These are phyloP conservation scores for Aurelia sp. DNA, from an alignment of 30 jellyfish, hydroid and myxozoan species.

Conservation along the genomic window DNA sequence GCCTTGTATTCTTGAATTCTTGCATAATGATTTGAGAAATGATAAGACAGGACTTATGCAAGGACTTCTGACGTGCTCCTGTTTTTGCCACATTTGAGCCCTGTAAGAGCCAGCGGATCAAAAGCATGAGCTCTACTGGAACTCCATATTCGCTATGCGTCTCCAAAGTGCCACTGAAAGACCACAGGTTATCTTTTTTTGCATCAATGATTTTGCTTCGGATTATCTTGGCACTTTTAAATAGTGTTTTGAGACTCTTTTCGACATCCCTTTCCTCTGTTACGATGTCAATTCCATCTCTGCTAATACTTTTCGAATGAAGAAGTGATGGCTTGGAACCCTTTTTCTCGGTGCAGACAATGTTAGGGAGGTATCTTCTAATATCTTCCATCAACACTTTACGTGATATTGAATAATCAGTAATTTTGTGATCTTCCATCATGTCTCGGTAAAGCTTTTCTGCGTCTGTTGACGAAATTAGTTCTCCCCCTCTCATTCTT, in stretches of 20 bases:
- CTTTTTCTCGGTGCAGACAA: neutral
- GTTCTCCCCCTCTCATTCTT: too few species aligned
- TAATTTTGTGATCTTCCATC: too few species aligned
- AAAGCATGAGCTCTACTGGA: conserved; percentile 5
- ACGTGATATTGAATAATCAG: too few species aligned
- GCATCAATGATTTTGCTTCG: neutral
- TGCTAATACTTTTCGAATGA: neutral
- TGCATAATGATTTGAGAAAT: neutral
- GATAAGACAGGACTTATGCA: neutral
- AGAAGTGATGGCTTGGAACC: neutral
- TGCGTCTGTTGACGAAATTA: too few species aligned
- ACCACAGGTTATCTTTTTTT: neutral
- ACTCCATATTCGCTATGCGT: neutral
- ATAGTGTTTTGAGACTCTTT: neutral
- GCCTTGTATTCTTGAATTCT: conserved; percentile 5
- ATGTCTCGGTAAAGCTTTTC: too few species aligned
- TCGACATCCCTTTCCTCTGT: conserved; percentile 2
- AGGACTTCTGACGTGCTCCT: conserved; percentile 1
- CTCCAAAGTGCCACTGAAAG: conserved; percentile 7
- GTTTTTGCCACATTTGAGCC: conserved; percentile 8
- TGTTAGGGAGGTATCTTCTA: too few species aligned
- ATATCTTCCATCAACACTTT: too few species aligned
- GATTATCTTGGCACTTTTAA: conserved; percentile 1
- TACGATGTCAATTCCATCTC: neutral
- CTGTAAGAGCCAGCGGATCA: conserved; percentile 15